Conservation (phyloP, 2,888 invertebrate genomes). For the Metopia argyrocephala region DNA sequence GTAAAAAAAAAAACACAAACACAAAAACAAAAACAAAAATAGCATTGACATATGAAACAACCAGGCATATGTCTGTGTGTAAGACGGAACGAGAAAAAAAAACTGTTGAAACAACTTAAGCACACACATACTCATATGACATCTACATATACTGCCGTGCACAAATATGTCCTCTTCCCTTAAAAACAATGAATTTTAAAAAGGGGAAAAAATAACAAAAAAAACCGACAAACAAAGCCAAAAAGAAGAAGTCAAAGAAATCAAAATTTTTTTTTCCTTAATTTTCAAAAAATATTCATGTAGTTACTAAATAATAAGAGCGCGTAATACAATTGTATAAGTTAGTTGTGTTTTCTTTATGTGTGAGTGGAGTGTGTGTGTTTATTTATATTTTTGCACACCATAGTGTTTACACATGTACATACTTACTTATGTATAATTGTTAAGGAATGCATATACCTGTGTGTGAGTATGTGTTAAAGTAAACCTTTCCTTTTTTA, state of each 20-base stretch:
- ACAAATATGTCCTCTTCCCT: no score
- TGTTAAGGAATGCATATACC: background rate
- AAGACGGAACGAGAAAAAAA: no score
- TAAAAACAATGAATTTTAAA: background rate
- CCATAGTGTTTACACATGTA: background rate
- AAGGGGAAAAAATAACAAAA: constrained; percentile 6
- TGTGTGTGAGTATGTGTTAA: constrained; percentile 14
- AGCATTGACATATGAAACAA: background rate
- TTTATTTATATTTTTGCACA: background rate
- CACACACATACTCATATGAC: no score
- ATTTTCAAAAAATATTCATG: constrained; percentile 17
- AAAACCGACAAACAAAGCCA: background rate
- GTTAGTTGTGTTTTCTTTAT: background rate
- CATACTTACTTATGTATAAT: background rate
- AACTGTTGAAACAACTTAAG: no score
- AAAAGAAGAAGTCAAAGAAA: constrained; percentile 26
- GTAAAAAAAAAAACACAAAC: background rate
- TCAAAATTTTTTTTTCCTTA: background rate
- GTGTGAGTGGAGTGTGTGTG: background rate
- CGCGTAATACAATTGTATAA: background rate
- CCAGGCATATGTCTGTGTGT: no score
- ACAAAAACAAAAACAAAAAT: background rate
- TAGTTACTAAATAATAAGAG: background rate
- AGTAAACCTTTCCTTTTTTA: constrained; percentile 52
- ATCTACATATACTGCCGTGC: no score